phyloP scores from a whole-genome alignment of 2,888 invertebrate species.

The Scaeva pyrastri region DNA sequence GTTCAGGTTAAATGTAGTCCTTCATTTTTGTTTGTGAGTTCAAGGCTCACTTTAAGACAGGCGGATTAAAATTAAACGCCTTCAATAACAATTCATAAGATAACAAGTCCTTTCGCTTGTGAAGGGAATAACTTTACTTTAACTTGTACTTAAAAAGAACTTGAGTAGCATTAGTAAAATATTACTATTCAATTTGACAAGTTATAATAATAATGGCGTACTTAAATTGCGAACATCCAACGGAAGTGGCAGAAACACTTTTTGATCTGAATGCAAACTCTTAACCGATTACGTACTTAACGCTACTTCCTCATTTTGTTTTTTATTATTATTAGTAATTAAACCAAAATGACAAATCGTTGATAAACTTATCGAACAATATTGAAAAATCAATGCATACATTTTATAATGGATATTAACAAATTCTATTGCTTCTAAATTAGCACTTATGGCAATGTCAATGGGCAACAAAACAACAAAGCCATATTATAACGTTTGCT shows the following conservation, averaged over 20 bases:
- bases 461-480: neutral
- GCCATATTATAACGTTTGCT: neutral
- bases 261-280: neutral
- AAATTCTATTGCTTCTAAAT: neutral
- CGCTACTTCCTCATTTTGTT: neutral
- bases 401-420: neutral
- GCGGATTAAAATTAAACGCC: too few species aligned
- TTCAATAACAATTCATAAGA: too few species aligned
- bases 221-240: neutral
- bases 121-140: too few species aligned
- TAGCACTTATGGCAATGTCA: neutral
- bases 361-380: neutral
- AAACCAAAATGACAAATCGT: neutral
- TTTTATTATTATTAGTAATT: neutral
- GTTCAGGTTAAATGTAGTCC: too few species aligned
- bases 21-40: too few species aligned
- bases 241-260: neutral
- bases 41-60: too few species aligned
- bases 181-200: neutral
- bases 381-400: neutral
- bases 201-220: neutral
- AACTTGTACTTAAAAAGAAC: too few species aligned
- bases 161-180: neutral
- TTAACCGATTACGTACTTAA: too few species aligned
- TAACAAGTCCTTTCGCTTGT: too few species aligned